Evolutionary conservation across 2,113 vertebrate genomes (phyloP).

Genomic region (Corvus cornix): DNA sequence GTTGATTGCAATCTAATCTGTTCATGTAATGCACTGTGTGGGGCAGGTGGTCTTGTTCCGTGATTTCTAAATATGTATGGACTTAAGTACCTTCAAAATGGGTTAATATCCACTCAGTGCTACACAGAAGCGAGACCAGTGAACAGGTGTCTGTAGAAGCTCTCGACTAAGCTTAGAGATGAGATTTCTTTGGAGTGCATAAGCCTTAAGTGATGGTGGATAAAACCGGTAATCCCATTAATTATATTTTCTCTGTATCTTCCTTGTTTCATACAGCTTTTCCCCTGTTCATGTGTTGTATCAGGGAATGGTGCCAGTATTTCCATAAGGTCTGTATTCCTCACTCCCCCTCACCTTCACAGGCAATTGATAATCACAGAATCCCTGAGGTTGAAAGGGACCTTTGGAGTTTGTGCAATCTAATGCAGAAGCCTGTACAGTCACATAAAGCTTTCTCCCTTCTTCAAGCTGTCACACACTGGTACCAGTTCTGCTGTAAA

Average conservation of each 20-base stretch:
- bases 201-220: neutral
- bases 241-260: neutral
- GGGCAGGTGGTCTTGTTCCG: neutral
- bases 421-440: neutral
- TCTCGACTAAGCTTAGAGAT: neutral
- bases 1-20: neutral
- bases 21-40: neutral
- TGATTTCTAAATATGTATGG: neutral
- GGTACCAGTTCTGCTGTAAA: neutral
- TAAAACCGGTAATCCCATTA: neutral
- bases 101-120: neutral
- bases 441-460: neutral
- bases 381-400: neutral
- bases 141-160: neutral
- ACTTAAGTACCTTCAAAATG: neutral
- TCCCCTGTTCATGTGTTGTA: neutral
- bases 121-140: fast-evolving
- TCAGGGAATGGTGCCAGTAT: neutral
- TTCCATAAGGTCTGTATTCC: neutral
- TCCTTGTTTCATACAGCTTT: neutral
- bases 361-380: neutral
- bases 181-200: neutral
- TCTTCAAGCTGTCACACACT: neutral
- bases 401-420: neutral
- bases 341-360: neutral